Base-by-base conservation (phyloP, 2,113 vertebrate genomes). In the Mugil cephalus region DNA sequence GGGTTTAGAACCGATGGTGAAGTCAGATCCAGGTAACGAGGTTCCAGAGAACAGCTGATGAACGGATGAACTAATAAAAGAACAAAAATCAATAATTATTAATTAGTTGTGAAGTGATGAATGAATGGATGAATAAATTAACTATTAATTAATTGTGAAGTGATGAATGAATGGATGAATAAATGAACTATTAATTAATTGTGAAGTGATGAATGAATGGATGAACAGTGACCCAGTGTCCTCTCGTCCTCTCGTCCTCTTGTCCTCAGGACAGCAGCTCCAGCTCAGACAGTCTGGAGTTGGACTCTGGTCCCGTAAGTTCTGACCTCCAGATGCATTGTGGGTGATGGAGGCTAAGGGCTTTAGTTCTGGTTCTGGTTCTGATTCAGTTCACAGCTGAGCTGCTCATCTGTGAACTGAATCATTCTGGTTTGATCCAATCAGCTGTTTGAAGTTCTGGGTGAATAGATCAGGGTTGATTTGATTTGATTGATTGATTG, bases 251-350 rank as follows among this genome's bases (percentile, higher is more conserved):
- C 93, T n/a, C 40, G 17, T 42, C 43, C 61, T 86, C 54, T 80
- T 74, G 90, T 79, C 85, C 30, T 77, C 93, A 98, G 97, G 96
- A 96, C 84, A 88, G 94, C 92, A 94, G 94, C 89, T 96, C 96
- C 92, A 96, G 95, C 91, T 91, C 91, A 74, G 96, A 97, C 88
- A 96, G 95, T 94, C 92, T 96, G 92, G 94, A 96, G 91, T 88
- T 79, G 67, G 93, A 94, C 77, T 89, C 93, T 84, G 79, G 93
- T 92, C 94, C 96, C 85, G 97, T 98, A 98, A 99, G 97, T 98
- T 69, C 35, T 68, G 17, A 34, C 10, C 43, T 82, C 15, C 51
- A 14, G 56, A 74, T 85, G 86, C 78, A 86, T 87, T 90, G 70
- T 93, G 93, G 91, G 90, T 81, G 85, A 83, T 61, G 12, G 39